These are phyloP conservation scores for Gandaritis pyraliata DNA, from an alignment of 2,888 invertebrate genomes.

Conservation along the genomic window DNA sequence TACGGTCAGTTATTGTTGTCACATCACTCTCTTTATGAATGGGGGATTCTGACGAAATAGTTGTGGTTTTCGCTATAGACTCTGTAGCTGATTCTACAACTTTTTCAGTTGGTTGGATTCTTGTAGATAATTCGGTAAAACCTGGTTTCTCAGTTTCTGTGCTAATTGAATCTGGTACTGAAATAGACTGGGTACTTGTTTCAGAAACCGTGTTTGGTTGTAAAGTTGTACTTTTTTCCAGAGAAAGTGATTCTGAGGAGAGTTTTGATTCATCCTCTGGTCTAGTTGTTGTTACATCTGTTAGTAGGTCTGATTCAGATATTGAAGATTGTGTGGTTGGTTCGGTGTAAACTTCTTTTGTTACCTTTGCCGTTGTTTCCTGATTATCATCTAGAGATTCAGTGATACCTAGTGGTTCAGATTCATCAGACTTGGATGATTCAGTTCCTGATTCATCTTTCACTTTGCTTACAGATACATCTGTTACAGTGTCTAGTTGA, in stretches of 20 bases:
- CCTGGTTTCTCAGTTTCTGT: constrained; percentile 18
- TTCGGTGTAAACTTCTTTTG: constrained; percentile 8
- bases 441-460: constrained; percentile 23
- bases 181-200: constrained; percentile 19
- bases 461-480: constrained; percentile 8
- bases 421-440: constrained; percentile 5
- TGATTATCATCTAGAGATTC: constrained; percentile 14
- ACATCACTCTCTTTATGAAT: constrained; percentile 5
- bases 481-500: constrained; percentile 15
- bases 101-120: constrained; percentile 20
- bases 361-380: constrained; percentile 6
- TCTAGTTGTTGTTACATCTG: constrained; percentile 16
- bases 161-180: constrained; percentile 19
- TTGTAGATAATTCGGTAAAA: constrained; percentile 22
- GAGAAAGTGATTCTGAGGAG: constrained; percentile 8
- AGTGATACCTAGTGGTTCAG: constrained; percentile 9
- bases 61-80: constrained; percentile 4
- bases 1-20: constrained; percentile 10
- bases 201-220: constrained; percentile 24
- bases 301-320: constrained; percentile 5
- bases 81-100: constrained; percentile 9
- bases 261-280: constrained; percentile 19
- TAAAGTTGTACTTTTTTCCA: constrained; percentile 19
- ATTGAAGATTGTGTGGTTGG: constrained; percentile 10
- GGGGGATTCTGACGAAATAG: constrained; percentile 8